Evolutionary conservation across 2,888 invertebrate genomes (phyloP).

Genomic region (Heterodera filipjevi): DNA sequence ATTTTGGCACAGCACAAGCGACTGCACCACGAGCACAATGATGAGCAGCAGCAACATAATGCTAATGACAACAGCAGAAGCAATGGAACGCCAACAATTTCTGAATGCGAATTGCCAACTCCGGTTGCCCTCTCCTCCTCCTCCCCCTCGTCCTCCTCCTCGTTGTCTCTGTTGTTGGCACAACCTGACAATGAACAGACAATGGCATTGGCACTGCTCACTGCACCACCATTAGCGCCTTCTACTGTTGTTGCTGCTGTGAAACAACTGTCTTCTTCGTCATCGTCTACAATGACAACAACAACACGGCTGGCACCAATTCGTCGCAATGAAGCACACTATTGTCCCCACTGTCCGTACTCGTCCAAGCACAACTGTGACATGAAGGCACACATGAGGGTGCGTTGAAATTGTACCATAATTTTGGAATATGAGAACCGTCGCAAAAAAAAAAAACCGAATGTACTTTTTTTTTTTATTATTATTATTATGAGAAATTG

Average conservation of each 20-base stretch:
- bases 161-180: neutral
- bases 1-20: conserved; percentile 34
- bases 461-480: too few species aligned
- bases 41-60: neutral
- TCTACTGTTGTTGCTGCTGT: too few species aligned
- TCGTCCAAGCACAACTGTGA: conserved; percentile 42
- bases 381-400: conserved; percentile 42
- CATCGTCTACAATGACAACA: neutral
- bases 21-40: conserved; percentile 3
- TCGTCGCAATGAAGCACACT: conserved; percentile 25
- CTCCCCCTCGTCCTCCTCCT: neutral
- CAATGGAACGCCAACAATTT: too few species aligned
- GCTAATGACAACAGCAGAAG: neutral
- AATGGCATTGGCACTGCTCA: too few species aligned
- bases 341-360: conserved; percentile 39
- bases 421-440: neutral
- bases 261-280: neutral
- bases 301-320: neutral
- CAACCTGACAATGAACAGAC: neutral
- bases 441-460: too few species aligned
- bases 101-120: too few species aligned
- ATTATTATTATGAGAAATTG: too few species aligned
- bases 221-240: too few species aligned
- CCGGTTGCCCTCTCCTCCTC: too few species aligned
- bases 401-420: neutral